These are phyloP conservation scores for Helleia helle DNA, from an alignment of 2,888 invertebrate genomes.

Conservation along the genomic window DNA sequence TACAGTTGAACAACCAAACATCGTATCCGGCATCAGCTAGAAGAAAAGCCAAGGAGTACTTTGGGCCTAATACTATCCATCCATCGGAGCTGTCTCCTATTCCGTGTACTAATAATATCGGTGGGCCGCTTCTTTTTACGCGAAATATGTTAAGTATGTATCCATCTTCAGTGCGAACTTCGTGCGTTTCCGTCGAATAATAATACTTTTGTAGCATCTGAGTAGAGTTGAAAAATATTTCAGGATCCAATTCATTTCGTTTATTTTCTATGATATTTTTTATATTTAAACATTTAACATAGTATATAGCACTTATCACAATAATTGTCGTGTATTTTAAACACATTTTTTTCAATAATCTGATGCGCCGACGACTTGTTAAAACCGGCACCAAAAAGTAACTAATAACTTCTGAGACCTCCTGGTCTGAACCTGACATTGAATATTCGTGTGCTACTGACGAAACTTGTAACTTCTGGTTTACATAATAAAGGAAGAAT, in stretches of 20 bases:
- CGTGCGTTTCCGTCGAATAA: constrained; percentile 36
- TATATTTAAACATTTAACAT: background rate
- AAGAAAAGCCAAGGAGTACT: constrained; percentile 42
- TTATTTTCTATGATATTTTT: constrained; percentile 5
- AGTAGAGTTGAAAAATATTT: constrained; percentile 41
- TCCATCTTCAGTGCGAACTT: constrained; percentile 47
- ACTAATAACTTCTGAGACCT: background rate
- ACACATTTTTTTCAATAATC: background rate
- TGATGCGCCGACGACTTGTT: background rate
- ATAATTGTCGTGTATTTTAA: background rate
- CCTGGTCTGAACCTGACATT: background rate
- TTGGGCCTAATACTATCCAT: constrained; percentile 51
- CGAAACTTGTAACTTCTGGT: too few species aligned
- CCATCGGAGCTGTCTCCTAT: constrained; percentile 57
- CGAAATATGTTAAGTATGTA: constrained; percentile 44
- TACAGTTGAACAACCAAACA: constrained; percentile 53
- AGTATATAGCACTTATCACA: background rate
- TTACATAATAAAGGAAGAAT: too few species aligned
- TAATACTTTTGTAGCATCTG: constrained; percentile 47
- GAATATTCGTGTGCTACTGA: too few species aligned
- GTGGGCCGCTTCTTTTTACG: constrained; percentile 44
- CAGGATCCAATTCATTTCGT: constrained; percentile 30
- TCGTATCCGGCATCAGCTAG: constrained; percentile 47
- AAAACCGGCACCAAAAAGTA: background rate
- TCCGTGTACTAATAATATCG: constrained; percentile 51